These are phyloP conservation scores for Paracanthobrama guichenoti DNA, from an alignment of 2,113 vertebrate species.

Conservation along the genomic window DNA sequence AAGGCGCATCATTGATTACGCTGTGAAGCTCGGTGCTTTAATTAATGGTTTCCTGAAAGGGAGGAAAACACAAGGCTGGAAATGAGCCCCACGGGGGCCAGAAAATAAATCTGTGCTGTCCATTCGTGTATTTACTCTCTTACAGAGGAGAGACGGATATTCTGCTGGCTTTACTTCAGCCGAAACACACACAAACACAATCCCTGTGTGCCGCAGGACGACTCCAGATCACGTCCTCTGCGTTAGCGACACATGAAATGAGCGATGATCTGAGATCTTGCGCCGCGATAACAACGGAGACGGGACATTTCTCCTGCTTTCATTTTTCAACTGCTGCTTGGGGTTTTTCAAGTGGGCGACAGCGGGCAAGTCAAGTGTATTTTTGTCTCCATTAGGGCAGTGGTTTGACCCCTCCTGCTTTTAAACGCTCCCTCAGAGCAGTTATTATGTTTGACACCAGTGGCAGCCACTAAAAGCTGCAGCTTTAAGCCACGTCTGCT, in stretches of 20 bases:
- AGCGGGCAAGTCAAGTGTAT: slow-evolving; percentile 16
- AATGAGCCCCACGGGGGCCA: slow-evolving; percentile 52
- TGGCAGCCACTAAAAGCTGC: slow-evolving; percentile 51
- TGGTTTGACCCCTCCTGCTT: slow-evolving; percentile 9
- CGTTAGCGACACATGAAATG: neutral
- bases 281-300: neutral
- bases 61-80: slow-evolving; percentile 49
- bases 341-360: slow-evolving; percentile 10
- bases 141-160: slow-evolving; percentile 9
- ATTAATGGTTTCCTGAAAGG: slow-evolving; percentile 66
- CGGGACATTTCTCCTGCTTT: neutral
- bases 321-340: neutral
- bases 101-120: slow-evolving; percentile 42
- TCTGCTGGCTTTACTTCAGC: slow-evolving; percentile 24
- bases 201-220: neutral
- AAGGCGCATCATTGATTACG: slow-evolving; percentile 43
- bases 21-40: slow-evolving; percentile 63
- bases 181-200: neutral
- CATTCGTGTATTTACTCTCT: slow-evolving; percentile 42
- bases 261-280: slow-evolving; percentile 5
- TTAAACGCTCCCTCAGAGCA: slow-evolving; percentile 33
- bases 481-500: slow-evolving; percentile 33
- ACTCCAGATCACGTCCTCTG: slow-evolving; percentile 20
- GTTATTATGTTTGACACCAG: slow-evolving; percentile 46
- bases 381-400: slow-evolving; percentile 46